Conservation (phyloP, 1,140 invertebrate species). For the Heliconius melpomene region DNA sequence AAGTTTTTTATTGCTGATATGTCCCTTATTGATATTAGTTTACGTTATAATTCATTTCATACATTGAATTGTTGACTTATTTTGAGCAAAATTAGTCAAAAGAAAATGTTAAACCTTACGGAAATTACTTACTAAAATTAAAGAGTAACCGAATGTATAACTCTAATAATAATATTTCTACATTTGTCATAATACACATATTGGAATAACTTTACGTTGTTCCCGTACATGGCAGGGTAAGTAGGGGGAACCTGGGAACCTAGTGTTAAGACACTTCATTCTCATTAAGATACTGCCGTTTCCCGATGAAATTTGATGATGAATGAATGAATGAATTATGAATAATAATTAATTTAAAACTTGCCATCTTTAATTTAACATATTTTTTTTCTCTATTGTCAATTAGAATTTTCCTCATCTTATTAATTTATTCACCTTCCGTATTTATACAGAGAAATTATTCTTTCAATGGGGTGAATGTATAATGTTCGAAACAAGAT, state of each 20-base stretch:
- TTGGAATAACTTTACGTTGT: too few relatives aligned
- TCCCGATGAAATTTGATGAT: too few relatives aligned
- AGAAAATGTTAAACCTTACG: too few relatives aligned
- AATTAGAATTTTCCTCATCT: background rate
- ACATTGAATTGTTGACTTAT: slow-evolving; percentile 59
- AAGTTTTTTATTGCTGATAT: slow-evolving; percentile 61
- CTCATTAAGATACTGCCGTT: too few relatives aligned
- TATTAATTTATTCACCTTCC: slow-evolving; percentile 9
- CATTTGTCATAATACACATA: too few relatives aligned
- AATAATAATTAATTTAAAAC: background rate
- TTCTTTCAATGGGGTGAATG: background rate
- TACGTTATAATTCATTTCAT: slow-evolving; percentile 47
- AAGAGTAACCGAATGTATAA: too few relatives aligned
- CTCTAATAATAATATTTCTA: too few relatives aligned
- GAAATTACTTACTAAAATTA: too few relatives aligned
- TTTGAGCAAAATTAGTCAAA: slow-evolving; percentile 44
- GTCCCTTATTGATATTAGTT: slow-evolving; percentile 56
- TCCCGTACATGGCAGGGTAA: too few relatives aligned
- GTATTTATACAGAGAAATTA: background rate
- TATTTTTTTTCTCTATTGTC: background rate
- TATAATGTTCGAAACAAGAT: background rate
- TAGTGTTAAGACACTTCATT: too few relatives aligned
- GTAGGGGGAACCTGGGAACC: too few relatives aligned
- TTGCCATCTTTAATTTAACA: background rate
- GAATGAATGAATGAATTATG: background rate